phyloP scores from a whole-genome alignment of 2,888 invertebrate species.

The Melipona bicolor region DNA sequence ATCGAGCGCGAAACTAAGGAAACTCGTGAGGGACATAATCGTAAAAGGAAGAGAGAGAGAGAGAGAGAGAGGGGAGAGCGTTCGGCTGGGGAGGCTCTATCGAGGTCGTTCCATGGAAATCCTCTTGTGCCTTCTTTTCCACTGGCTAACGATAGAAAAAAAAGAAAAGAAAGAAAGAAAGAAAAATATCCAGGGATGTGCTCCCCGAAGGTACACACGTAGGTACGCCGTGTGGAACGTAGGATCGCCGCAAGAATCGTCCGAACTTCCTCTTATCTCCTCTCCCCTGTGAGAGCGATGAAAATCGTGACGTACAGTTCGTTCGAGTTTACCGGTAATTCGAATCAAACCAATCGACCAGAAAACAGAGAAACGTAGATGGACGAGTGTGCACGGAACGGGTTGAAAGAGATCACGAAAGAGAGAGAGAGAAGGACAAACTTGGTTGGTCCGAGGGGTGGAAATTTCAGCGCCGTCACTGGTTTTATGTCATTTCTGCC shows the following conservation, averaged over 20 bases:
- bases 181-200: constrained; percentile 28
- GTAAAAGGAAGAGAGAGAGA: constrained; percentile 13
- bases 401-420: background rate
- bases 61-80: background rate
- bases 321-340: constrained; percentile 51
- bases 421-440: background rate
- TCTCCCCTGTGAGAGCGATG: background rate
- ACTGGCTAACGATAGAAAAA: background rate
- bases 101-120: background rate
- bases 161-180: background rate
- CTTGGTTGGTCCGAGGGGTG: constrained; percentile 8
- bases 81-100: background rate
- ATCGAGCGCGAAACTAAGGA: constrained; percentile 41
- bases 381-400: background rate
- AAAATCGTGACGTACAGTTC: constrained; percentile 40
- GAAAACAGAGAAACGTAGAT: constrained; percentile 38
- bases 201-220: constrained; percentile 13
- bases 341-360: constrained; percentile 55
- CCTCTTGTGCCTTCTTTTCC: background rate
- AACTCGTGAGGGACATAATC: constrained; percentile 35
- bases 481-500: constrained; percentile 76
- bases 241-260: constrained; percentile 42
- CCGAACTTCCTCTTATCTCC: constrained; percentile 6
- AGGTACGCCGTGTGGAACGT: background rate
- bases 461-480: constrained; percentile 70